Percentiles rank a stretch among this genome's conserved stretches.
These are phyloP conservation scores for Nebria salina DNA, from an alignment of 2,888 invertebrate species.

Conservation along the genomic window DNA sequence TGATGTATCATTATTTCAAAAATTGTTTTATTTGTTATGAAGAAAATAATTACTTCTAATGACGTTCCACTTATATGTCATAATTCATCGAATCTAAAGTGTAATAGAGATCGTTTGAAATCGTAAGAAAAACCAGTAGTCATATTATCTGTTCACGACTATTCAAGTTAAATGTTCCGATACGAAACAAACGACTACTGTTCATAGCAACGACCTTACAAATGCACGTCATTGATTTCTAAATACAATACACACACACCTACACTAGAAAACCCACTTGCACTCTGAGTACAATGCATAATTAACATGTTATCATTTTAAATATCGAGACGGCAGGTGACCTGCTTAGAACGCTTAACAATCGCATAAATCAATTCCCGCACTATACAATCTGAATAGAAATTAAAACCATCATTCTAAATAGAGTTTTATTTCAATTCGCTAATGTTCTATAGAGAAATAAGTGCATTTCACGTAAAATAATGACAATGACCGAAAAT, in stretches of 20 bases:
- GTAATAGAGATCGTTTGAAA: background rate
- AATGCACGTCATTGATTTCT: slow-evolving; percentile 19
- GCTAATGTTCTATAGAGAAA: background rate
- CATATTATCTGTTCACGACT: slow-evolving; percentile 15
- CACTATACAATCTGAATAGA: background rate
- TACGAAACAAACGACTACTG: slow-evolving; percentile 27
- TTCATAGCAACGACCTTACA: slow-evolving; percentile 26
- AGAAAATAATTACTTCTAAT: background rate
- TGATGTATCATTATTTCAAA: background rate
- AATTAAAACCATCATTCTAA: background rate
- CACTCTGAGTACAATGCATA: slow-evolving; percentile 14
- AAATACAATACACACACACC: slow-evolving; percentile 3
- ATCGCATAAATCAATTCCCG: slow-evolving; percentile 4
- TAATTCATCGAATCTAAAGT: background rate
- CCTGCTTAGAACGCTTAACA: slow-evolving; percentile 7
- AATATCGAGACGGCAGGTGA: slow-evolving; percentile 16
- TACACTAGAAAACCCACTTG: slow-evolving; percentile 6
- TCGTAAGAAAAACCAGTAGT: slow-evolving; percentile 4
- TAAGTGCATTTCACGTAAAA: slow-evolving; percentile 33
- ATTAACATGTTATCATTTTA: slow-evolving; percentile 18
- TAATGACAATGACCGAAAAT: slow-evolving; percentile 35
- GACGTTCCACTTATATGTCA: background rate
- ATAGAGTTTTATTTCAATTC: no score
- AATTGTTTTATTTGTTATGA: background rate
- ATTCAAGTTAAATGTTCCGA: slow-evolving; percentile 22